Conservation (phyloP, 2,888 invertebrate species). For the Nomada fabriciana region DNA sequence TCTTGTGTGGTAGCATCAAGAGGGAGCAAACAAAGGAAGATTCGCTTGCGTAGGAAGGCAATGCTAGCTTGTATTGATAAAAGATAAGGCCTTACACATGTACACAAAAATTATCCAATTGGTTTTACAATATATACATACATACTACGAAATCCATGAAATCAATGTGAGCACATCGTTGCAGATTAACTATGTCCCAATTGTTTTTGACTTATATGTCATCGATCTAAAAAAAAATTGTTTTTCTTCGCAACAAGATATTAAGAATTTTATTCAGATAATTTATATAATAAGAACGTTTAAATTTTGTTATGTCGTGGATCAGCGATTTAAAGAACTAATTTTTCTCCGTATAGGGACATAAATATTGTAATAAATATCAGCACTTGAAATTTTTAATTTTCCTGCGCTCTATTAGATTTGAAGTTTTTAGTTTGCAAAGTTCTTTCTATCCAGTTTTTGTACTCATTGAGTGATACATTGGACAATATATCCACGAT, state of each 20-base stretch:
- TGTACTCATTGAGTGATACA: neutral
- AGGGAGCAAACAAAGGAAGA: slow-evolving; percentile 41
- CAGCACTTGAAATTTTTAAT: neutral
- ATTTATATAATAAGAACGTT: neutral
- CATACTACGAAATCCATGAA: slow-evolving; percentile 3
- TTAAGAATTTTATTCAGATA: neutral
- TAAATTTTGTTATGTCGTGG: neutral
- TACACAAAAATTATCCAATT: slow-evolving; percentile 17
- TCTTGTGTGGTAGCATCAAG: slow-evolving; percentile 4
- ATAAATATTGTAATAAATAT: neutral
- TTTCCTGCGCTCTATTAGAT: neutral
- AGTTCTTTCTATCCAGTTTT: neutral
- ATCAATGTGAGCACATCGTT: neutral
- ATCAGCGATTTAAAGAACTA: neutral
- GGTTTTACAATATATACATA: slow-evolving; percentile 8
- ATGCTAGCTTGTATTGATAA: slow-evolving; percentile 21
- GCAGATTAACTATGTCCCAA: neutral
- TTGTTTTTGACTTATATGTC: neutral
- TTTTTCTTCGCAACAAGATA: neutral
- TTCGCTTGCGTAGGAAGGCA: slow-evolving; percentile 40
- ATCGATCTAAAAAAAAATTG: neutral
- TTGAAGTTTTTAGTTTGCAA: neutral
- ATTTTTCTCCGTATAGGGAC: neutral
- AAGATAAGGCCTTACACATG: slow-evolving; percentile 24
- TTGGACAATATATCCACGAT: neutral